Evolutionary conservation across 2,888 invertebrate species (phyloP).

Genomic region (Apamea monoglypha): DNA sequence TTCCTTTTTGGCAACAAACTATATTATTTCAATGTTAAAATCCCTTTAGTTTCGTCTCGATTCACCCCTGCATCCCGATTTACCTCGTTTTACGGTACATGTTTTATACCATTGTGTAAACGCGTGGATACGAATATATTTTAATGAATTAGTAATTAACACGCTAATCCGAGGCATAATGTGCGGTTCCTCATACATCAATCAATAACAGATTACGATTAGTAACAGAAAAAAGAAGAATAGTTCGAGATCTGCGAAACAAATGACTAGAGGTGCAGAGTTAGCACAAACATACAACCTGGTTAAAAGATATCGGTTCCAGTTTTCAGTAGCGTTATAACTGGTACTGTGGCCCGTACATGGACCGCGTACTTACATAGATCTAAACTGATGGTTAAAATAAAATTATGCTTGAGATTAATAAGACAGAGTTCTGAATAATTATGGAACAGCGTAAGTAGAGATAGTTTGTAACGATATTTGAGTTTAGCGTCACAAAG

Average conservation of each 20-base stretch:
- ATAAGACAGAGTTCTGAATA: background rate
- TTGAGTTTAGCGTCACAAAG: conserved; percentile 14
- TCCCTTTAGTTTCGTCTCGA: background rate
- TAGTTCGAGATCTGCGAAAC: conserved; percentile 27
- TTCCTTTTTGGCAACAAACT: too few species aligned
- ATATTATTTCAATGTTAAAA: background rate
- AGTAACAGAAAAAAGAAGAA: conserved; percentile 8
- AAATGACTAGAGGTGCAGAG: conserved; percentile 46
- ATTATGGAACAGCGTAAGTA: background rate
- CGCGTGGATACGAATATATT: background rate
- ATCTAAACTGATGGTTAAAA: background rate
- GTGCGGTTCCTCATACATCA: conserved; percentile 1
- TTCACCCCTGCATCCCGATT: background rate
- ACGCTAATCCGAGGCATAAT: background rate
- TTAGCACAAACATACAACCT: conserved; percentile 25
- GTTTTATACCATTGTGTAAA: background rate
- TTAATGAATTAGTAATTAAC: conserved; percentile 1
- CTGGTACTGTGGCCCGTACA: background rate
- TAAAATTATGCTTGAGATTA: background rate
- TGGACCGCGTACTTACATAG: background rate
- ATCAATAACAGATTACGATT: conserved; percentile 1
- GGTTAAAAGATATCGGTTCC: background rate
- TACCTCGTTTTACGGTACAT: background rate
- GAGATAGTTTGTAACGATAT: background rate
- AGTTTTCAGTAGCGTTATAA: conserved; percentile 3